phyloP scores from a whole-genome alignment of 2,113 vertebrate genomes.

The Corvus moneduloides region DNA sequence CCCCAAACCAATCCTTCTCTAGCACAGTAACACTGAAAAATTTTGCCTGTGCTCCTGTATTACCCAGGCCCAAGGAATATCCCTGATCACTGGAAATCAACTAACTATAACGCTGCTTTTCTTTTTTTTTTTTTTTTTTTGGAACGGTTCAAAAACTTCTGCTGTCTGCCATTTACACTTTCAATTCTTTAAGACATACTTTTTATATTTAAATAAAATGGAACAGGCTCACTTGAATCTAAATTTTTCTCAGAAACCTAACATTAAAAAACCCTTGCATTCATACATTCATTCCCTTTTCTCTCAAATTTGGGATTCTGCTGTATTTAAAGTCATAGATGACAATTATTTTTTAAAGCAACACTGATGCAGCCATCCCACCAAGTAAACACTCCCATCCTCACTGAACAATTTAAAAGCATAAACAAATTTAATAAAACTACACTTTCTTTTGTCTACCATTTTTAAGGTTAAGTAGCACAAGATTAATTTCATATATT shows the following conservation, averaged over 20 bases:
- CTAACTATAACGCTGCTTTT: background rate
- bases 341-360: background rate
- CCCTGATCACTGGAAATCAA: background rate
- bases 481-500: background rate
- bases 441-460: background rate
- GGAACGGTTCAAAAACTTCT: background rate
- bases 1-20: background rate
- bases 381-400: background rate
- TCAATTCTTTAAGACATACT: background rate
- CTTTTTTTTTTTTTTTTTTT: background rate
- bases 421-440: background rate
- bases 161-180: background rate
- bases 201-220: background rate
- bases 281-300: background rate
- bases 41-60: background rate
- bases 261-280: background rate
- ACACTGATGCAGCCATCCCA: background rate
- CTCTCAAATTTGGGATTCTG: background rate
- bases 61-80: background rate
- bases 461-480: constrained; percentile 23
- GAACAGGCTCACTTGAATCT: background rate
- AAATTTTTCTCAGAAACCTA: background rate
- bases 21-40: background rate
- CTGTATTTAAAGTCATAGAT: background rate
- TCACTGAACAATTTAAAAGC: background rate